Conservation (phyloP, 92 coral and sea anemone species). For the Palythoa grandis region DNA sequence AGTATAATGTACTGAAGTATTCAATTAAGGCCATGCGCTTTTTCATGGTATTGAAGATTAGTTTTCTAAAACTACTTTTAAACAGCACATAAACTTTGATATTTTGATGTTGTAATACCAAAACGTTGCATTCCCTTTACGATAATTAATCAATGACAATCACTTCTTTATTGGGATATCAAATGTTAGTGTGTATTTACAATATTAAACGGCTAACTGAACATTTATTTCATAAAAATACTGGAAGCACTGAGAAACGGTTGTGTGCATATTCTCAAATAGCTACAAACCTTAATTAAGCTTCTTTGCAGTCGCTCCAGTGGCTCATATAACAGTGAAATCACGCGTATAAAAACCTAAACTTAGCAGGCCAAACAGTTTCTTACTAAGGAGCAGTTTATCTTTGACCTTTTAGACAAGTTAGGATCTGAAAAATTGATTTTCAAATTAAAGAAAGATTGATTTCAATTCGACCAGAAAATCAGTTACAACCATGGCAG, state of each 20-base stretch:
- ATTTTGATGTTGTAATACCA: slow-evolving; percentile 2
- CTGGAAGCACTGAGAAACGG: neutral
- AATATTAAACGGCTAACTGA: neutral
- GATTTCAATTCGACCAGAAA: neutral
- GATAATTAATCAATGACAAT: neutral
- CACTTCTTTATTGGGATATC: slow-evolving; percentile 5
- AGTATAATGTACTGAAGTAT: neutral
- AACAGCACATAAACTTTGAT: neutral
- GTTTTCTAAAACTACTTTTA: neutral
- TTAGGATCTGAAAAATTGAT: neutral
- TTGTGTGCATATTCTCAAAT: neutral
- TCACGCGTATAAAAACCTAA: slow-evolving; percentile 13
- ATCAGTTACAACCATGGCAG: too few species aligned
- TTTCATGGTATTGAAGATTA: neutral
- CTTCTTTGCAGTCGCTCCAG: neutral
- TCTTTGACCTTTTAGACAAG: neutral
- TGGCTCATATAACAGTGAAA: neutral
- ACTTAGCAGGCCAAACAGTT: neutral
- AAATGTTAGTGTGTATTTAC: neutral
- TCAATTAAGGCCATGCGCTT: neutral
- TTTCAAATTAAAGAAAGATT: neutral
- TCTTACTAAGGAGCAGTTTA: neutral
- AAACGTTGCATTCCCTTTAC: slow-evolving; percentile 3
- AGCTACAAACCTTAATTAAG: neutral
- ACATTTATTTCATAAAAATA: neutral